Evolutionary conservation across 2,888 invertebrate species (phyloP), one percentile per base, ranked within the genome.

Genomic region (Melanostoma scalare): DNA sequence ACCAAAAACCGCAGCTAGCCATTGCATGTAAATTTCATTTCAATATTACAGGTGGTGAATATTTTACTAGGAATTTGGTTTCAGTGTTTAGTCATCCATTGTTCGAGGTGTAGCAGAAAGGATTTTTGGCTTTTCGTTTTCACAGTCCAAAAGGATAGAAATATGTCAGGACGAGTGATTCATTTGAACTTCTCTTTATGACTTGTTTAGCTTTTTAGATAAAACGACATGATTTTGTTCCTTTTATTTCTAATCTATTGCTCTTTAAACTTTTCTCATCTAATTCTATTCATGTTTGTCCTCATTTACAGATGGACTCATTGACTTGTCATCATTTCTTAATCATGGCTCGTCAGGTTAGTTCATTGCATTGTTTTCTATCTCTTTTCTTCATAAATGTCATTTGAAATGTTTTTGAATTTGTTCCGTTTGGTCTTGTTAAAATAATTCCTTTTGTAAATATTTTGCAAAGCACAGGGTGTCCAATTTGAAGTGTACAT

Each of bases 301-400:
- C 68, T 85, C 30, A 88, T 90, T 20, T 91, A 86, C 91, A 91
- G 91, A 91, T 91, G 90, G 88, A 86, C 90, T 89, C 86, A 90
- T 90, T 88, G 91, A 91, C 89, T 89, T 90, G 87, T 90, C 91
- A 88, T 90, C 90, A 87, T 90, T 89, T 89, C 88, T 91, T 87
- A 91, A 91, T 89, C 90, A 90, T 87, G 91, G 91, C 89, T 90
- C 89, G 90, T 90, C 91, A 91, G 91, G 91, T 91, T 90, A 91
- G 91, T 91, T 88, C 87, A 77, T 73, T 86, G 60, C 69, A 82
- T 73, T 52, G 42, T 31, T 63, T 46, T 42, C 63, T 40, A 40
- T n/a, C 20, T 3, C 9, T 30, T 56, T 20, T 56, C 38, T n/a
- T 40, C 30, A 5, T 38, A 30, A 6, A 31, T 56, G 42, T 58